These are phyloP conservation scores for Eleutherodactylus coqui DNA, from an alignment of 2,797 vertebrate species.

Conservation along the genomic window DNA sequence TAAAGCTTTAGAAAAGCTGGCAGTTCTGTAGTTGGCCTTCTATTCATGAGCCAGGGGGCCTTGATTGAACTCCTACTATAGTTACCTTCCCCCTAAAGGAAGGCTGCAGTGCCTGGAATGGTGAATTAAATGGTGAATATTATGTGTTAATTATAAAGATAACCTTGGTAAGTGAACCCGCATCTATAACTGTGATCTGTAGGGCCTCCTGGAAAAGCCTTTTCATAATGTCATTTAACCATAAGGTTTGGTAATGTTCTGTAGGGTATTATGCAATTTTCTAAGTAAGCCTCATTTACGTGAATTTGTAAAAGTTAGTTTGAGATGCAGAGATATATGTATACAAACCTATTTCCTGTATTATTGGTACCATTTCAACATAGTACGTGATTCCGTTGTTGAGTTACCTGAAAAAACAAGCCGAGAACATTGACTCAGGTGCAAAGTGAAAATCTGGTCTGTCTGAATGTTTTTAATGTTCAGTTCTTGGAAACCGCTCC, in stretches of 20 bases:
- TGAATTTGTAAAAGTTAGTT: too few relatives aligned
- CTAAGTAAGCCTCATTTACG: neutral
- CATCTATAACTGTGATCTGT: neutral
- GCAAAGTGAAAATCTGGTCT: slow-evolving; percentile 19
- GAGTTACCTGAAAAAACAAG: slow-evolving; percentile 2
- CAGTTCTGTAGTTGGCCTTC: neutral
- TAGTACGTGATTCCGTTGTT: neutral
- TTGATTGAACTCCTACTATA: neutral
- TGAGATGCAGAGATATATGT: neutral
- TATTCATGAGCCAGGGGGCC: neutral
- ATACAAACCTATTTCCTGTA: neutral
- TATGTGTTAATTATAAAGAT: too few relatives aligned
- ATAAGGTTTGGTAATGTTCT: neutral
- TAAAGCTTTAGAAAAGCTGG: neutral
- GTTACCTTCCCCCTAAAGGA: neutral
- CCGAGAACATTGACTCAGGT: neutral
- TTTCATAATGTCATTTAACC: neutral
- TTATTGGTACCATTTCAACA: neutral
- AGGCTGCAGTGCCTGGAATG: neutral
- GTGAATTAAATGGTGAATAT: neutral
- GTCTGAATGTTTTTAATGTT: slow-evolving; percentile 27
- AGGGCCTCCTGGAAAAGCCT: neutral
- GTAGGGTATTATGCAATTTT: neutral
- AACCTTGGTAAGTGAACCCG: neutral
- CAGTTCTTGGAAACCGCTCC: slow-evolving; percentile 61